Conservation (phyloP, 2,113 vertebrate species). For the Tympanuchus pallidicinctus region DNA sequence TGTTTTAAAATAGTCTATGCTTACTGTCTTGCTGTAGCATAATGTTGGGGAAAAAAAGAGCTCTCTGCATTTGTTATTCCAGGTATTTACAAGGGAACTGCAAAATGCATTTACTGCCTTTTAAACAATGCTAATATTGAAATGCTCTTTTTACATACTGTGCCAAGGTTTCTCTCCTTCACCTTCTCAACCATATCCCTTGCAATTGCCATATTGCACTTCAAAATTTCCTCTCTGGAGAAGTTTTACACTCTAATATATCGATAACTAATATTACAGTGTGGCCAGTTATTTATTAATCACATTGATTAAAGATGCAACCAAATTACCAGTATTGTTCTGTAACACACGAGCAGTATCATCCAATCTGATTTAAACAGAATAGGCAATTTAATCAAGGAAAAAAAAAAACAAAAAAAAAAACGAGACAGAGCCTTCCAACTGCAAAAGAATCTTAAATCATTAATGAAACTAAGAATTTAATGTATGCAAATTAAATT, state of each 20-base stretch:
- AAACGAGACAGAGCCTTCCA: conserved; percentile 37
- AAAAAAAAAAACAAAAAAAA: not conserved
- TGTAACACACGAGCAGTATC: conserved; percentile 12
- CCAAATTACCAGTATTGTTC: conserved; percentile 45
- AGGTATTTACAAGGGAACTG: not conserved
- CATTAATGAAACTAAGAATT: conserved; percentile 68
- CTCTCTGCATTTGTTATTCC: not conserved
- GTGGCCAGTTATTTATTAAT: conserved; percentile 34
- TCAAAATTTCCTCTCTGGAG: not conserved
- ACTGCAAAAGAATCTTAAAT: conserved; percentile 67
- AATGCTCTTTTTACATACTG: not conserved
- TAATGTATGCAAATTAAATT: conserved; percentile 78
- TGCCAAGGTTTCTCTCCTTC: not conserved
- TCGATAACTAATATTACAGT: conserved; percentile 24
- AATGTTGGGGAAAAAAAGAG: accelerated
- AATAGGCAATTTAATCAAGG: conserved; percentile 54
- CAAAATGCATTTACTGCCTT: not conserved
- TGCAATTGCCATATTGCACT: not conserved
- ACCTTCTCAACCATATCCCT: not conserved
- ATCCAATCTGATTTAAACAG: conserved; percentile 48
- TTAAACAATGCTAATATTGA: conserved; percentile 1
- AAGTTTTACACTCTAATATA: not conserved
- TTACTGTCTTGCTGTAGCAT: not conserved
- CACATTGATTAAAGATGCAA: conserved; percentile 51
- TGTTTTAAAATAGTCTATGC: not conserved